These are phyloP conservation scores for Martes flavigula DNA, from an alignment of 2,797 vertebrate species.

Conservation along the genomic window DNA sequence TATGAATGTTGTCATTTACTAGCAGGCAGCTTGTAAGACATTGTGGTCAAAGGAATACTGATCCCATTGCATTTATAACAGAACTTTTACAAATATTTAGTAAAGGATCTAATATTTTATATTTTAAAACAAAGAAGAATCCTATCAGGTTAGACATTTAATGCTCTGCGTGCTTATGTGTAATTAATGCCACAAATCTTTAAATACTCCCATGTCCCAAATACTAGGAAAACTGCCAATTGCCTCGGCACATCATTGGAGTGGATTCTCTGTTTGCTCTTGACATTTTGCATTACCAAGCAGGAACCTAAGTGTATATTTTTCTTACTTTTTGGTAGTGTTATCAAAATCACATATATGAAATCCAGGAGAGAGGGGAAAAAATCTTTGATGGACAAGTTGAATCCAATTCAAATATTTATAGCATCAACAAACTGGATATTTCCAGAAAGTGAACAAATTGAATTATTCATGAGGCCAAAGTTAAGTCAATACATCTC, in stretches of 20 bases:
- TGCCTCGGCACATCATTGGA: conserved; percentile 51
- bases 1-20: conserved; percentile 14
- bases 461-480: conserved; percentile 64
- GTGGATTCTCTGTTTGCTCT: background rate
- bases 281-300: conserved; percentile 59
- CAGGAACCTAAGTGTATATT: conserved; percentile 51
- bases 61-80: background rate
- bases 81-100: conserved; percentile 64
- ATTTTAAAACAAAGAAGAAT: conserved; percentile 50
- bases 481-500: conserved; percentile 69
- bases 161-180: background rate
- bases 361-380: background rate
- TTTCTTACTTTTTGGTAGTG: conserved; percentile 56
- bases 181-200: conserved; percentile 72
- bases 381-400: conserved; percentile 50
- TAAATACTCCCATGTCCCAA: conserved; percentile 63
- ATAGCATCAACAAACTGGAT: conserved; percentile 59
- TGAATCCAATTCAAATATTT: conserved; percentile 76
- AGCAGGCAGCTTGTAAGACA: background rate
- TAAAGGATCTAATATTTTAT: conserved; percentile 4
- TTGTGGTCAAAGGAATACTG: background rate
- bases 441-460: conserved; percentile 76
- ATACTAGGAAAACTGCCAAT: conserved; percentile 70
- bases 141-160: conserved; percentile 61
- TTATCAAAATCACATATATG: conserved; percentile 63